Conservation (phyloP, 2,113 vertebrate genomes). For the Condylura cristata region DNA sequence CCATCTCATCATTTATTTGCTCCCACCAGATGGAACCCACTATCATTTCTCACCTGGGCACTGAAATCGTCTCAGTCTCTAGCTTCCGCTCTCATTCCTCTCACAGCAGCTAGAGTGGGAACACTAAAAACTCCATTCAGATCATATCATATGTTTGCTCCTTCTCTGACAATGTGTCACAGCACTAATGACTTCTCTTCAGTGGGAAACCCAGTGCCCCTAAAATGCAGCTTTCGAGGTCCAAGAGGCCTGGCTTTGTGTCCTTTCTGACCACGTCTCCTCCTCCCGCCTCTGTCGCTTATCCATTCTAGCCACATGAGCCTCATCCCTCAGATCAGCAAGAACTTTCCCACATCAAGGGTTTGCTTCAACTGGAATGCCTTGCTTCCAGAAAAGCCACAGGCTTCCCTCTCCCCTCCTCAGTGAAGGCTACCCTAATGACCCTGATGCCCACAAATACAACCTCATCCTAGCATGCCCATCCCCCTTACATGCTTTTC, state of each 20-base stretch:
- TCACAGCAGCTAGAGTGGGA: neutral
- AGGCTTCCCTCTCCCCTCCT: neutral
- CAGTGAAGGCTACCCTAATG: neutral
- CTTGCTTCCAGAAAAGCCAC: neutral
- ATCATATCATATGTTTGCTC: neutral
- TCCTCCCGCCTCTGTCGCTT: accelerated
- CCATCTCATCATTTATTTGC: neutral
- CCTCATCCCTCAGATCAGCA: neutral
- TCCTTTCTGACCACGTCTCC: neutral
- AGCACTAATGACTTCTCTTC: neutral
- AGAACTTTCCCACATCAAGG: neutral
- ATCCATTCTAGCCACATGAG: neutral
- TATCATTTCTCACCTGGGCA: neutral
- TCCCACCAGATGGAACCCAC: neutral
- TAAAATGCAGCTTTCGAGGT: neutral
- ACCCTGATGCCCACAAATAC: neutral
- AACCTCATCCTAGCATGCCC: neutral
- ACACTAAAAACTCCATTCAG: neutral
- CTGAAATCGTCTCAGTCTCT: neutral
- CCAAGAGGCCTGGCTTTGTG: neutral
- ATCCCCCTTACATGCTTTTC: neutral
- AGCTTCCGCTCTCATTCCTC: neutral
- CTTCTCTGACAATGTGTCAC: neutral
- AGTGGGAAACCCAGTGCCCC: neutral
- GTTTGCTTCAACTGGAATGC: neutral